A percentile compares a stretch with the other conserved stretches of the same genome.
phyloP scores from a whole-genome alignment of 2,797 vertebrate genomes.

The Leptodactylus fallax region DNA sequence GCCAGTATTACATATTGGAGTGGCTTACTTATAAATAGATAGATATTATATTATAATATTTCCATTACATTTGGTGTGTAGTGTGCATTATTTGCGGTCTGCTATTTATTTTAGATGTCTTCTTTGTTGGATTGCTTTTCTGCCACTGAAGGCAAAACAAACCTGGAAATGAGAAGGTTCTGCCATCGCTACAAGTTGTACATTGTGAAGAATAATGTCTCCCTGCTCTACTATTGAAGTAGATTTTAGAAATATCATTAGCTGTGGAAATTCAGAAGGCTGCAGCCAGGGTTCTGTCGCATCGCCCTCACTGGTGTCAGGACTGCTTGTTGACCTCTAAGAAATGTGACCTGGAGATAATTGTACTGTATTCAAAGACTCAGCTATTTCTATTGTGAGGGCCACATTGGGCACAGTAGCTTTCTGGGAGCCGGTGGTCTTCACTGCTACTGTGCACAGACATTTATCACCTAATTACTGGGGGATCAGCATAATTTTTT shows the following conservation, averaged over 20 bases:
- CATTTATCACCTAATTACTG: constrained; percentile 78
- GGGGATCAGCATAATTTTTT: constrained; percentile 73
- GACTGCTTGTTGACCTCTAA: not conserved
- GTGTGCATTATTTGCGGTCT: not conserved
- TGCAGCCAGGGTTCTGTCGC: not conserved
- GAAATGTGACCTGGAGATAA: not conserved
- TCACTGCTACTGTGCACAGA: constrained; percentile 62
- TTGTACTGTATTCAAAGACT: not conserved
- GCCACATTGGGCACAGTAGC: not conserved
- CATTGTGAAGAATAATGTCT: not conserved
- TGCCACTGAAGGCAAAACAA: not conserved
- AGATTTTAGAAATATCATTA: not conserved
- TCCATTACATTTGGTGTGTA: not conserved
- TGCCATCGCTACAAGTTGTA: not conserved
- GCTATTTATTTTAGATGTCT: not conserved
- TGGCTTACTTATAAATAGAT: no score
- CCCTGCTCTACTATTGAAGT: not conserved
- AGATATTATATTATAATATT: not conserved
- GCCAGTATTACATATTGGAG: no score
- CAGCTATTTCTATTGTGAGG: not conserved
- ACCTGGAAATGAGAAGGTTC: not conserved
- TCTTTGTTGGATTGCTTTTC: not conserved
- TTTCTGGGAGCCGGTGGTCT: constrained; percentile 63
- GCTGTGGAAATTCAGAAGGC: not conserved
- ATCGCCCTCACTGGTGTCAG: not conserved